These are phyloP conservation scores for Neuroscelio doddi DNA, from an alignment of 2,888 invertebrate genomes.

Conservation along the genomic window DNA sequence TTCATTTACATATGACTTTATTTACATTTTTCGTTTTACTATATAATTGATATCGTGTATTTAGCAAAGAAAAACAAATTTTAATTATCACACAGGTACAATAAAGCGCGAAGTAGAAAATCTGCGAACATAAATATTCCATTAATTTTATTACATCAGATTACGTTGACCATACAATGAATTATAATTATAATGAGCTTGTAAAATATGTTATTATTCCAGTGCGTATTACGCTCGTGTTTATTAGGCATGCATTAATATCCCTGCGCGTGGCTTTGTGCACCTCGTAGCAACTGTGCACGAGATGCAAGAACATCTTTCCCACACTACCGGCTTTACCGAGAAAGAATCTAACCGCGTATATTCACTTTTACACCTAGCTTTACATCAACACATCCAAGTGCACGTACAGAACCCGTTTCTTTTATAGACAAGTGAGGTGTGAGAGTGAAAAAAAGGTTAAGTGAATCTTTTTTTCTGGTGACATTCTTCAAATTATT, in stretches of 20 bases:
- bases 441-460: conserved; percentile 20
- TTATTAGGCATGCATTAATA: conserved; percentile 34
- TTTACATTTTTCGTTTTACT: too few species aligned
- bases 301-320: conserved; percentile 22
- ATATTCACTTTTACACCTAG: conserved; percentile 33
- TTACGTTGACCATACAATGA: conserved; percentile 18
- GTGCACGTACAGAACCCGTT: conserved; percentile 23
- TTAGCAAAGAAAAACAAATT: too few species aligned
- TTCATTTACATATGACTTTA: too few species aligned
- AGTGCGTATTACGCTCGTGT: conserved; percentile 16
- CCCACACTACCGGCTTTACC: conserved; percentile 14
- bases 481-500: conserved; percentile 14
- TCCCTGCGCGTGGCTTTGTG: conserved; percentile 30
- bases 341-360: conserved; percentile 17
- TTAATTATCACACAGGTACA: conserved; percentile 2
- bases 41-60: too few species aligned
- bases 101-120: conserved; percentile 16
- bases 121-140: conserved; percentile 30
- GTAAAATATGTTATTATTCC: conserved; percentile 15
- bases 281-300: conserved; percentile 23
- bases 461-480: conserved; percentile 16
- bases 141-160: conserved; percentile 18
- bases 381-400: conserved; percentile 11
- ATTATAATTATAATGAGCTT: conserved; percentile 38
- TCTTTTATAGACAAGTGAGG: conserved; percentile 14